Conservation (phyloP, 2,888 invertebrate genomes). For the Dastarcus helophoroides region DNA sequence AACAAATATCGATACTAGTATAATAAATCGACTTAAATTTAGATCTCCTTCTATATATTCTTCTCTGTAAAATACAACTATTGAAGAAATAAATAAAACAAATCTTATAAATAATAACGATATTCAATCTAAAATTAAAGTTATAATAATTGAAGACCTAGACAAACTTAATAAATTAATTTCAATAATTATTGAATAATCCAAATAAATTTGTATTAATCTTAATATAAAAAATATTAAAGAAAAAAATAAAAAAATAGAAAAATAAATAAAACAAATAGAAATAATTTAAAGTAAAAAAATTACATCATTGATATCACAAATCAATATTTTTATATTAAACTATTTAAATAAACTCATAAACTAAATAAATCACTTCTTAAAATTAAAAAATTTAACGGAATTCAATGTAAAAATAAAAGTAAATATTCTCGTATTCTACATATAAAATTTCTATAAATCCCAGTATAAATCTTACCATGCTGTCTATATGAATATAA, state of each 20-base stretch:
- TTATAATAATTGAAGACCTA: constrained; percentile 40
- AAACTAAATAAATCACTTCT: constrained; percentile 42
- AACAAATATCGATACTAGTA: constrained; percentile 54
- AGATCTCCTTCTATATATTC: constrained; percentile 50
- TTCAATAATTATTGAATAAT: constrained; percentile 35
- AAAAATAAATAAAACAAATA: constrained; percentile 43
- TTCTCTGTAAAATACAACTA: constrained; percentile 52
- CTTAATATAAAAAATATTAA: constrained; percentile 32
- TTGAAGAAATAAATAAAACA: constrained; percentile 54
- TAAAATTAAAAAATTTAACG: constrained; percentile 51
- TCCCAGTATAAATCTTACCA: constrained; percentile 41
- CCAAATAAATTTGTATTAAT: constrained; percentile 36
- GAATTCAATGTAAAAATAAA: constrained; percentile 50
- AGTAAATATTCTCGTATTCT: constrained; percentile 47
- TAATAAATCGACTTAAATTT: constrained; percentile 52
- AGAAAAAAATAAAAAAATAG: constrained; percentile 33
- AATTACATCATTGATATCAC: constrained; percentile 49
- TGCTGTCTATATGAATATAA: constrained; percentile 53
- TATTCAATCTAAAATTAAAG: constrained; percentile 53
- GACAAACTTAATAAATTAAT: constrained; percentile 44
- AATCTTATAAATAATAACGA: constrained; percentile 51
- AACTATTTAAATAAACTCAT: constrained; percentile 53
- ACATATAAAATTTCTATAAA: constrained; percentile 42
- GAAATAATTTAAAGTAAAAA: constrained; percentile 30
- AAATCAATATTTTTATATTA: constrained; percentile 54